phyloP scores from a whole-genome alignment of 2,113 vertebrate species.

The Hemiprocne comata region DNA sequence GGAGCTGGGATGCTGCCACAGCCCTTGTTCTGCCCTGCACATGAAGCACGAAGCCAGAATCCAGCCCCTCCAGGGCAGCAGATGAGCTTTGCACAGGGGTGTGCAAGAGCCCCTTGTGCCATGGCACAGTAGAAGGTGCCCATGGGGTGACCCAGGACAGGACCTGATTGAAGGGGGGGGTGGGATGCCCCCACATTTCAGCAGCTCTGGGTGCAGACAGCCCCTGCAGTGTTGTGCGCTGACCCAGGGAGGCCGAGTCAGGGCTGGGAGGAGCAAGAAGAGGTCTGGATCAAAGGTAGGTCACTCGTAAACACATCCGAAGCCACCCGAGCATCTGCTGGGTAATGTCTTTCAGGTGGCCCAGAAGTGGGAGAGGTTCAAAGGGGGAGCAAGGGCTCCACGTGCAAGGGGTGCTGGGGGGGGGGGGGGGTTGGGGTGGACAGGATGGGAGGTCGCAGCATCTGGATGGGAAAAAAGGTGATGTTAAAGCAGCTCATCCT shows the following conservation, averaged over 20 bases:
- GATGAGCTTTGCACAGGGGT: background rate
- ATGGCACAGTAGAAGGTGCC: background rate
- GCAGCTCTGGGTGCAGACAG: background rate
- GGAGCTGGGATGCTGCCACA: background rate
- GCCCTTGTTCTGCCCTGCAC: accelerated
- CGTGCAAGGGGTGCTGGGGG: background rate
- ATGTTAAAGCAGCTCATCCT: accelerated
- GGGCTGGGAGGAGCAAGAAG: background rate
- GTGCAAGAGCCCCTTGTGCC: no score
- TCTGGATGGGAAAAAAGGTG: background rate
- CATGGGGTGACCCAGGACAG: accelerated
- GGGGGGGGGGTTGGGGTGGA: background rate
- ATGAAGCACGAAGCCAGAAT: accelerated
- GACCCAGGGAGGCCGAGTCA: background rate
- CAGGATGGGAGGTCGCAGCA: background rate
- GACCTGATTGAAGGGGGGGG: no score
- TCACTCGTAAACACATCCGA: background rate
- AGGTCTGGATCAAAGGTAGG: background rate
- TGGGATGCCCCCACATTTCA: accelerated
- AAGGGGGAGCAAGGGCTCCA: background rate
- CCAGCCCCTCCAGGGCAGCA: background rate
- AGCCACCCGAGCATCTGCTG: background rate
- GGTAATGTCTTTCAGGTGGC: conserved; percentile 45
- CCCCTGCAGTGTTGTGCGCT: accelerated
- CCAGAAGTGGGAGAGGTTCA: background rate